Conservation (phyloP, 1,140 invertebrate genomes). For the Halictus rubicundus region DNA sequence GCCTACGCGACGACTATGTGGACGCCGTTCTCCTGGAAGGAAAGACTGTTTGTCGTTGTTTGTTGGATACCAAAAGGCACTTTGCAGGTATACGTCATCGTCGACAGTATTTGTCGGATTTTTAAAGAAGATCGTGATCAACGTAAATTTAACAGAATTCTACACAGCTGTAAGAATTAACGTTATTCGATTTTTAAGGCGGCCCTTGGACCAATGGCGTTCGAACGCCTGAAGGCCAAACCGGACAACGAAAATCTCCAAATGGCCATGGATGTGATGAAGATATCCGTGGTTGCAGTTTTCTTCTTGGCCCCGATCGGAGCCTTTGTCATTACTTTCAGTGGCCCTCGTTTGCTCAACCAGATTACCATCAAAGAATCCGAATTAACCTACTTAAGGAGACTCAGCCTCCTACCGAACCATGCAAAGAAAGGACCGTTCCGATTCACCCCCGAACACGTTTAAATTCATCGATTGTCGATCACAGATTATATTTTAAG, state of each 20-base stretch:
- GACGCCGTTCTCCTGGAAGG: conserved; percentile 68
- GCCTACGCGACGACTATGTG: conserved; percentile 59
- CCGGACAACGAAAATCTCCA: conserved; percentile 60
- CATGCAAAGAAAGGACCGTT: not conserved
- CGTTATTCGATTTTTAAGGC: conserved; percentile 62
- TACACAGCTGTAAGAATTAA: too few species aligned
- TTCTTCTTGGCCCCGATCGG: conserved; percentile 73
- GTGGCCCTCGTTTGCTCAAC: conserved; percentile 71
- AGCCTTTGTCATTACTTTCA: conserved; percentile 69
- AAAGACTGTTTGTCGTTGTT: conserved; percentile 71
- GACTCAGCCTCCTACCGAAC: conserved; percentile 68
- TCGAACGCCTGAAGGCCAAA: conserved; percentile 63
- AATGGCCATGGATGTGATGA: conserved; percentile 70
- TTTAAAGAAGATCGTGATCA: too few species aligned
- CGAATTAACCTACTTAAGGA: conserved; percentile 65
- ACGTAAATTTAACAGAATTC: too few species aligned
- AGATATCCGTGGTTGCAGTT: conserved; percentile 72
- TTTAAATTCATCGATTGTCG: not conserved
- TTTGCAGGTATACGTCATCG: conserved; percentile 67
- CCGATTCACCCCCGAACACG: too few species aligned
- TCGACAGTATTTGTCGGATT: too few species aligned
- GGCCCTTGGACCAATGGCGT: conserved; percentile 73
- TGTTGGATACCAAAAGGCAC: conserved; percentile 76
- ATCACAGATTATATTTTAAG: too few species aligned
- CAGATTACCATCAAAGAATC: conserved; percentile 66